Evolutionary conservation across 53 echinoderm and acorn worm species (phyloP), one percentile per base, ranked within the genome.

Genomic region (Henricia sp.): DNA sequence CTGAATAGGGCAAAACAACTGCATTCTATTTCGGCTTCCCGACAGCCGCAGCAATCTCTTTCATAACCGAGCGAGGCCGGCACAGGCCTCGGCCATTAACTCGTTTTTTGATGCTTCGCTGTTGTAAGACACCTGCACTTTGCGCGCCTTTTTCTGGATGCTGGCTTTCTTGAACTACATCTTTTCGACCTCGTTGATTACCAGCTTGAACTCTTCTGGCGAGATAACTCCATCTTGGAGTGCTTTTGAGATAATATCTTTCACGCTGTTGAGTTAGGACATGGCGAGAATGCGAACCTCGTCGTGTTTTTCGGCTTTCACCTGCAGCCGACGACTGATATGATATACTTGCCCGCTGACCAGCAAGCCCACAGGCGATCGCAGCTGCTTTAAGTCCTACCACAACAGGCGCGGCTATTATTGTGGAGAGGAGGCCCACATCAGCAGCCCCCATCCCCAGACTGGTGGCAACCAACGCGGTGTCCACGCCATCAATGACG

Each of bases 131-230:
- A 50, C 71, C 17, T 48, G 50, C 1, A 21, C 71, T 71, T 71
- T 50, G 71, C 71, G 32, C 46, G 30, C 1, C 50, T 71, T 71
- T 71, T 28, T 28, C 28, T 48, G 48, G 30, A 48, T 71, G 16
- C 50, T 30, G 29, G 29, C 68, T 11, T 68, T 68, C 44, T 41
- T 68, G 39, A 23, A 20, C 41, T 43, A 33, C 21, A 37, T 19
- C 50, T 71, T 71, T 46, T 71, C 51, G 11, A 48, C 29, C 71
- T 71, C 71, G 50, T 71, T 50, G 33, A 33, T 30, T 48, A 71
- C 71, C 48, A 71, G 71, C 50, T 71, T 71, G 71, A 71, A 71
- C 71, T 71, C 71, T 4, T 46, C 5, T 28, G 71, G 50, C 48
- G 71, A 71, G 50, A 71, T 71, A 50, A 50, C 48, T 19, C 71